Base-by-base conservation (phyloP, 2,113 vertebrate species). In the Bagarius yarrelli region DNA sequence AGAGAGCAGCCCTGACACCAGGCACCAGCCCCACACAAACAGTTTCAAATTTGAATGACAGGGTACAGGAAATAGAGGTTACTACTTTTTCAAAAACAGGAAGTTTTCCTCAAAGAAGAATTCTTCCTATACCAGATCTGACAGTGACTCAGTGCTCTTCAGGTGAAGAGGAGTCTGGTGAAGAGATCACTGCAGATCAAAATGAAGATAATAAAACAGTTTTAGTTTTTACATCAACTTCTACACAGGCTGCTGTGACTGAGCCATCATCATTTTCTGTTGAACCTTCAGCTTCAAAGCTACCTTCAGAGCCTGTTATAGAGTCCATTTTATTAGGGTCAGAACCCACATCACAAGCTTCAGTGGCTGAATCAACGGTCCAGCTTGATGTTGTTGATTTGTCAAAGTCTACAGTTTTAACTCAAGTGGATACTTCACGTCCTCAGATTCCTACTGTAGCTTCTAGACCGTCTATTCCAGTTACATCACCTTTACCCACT, bases 81-180 rank as follows among this genome's bases (percentile, higher is more conserved):
- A 36, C 63, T 1, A 72, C 75, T 60, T 50, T 23, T 81, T 50
- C 50, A 32, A 78, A 84, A 70, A 32, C 82, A 9, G 86, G 89
- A 81, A 90, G 89, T 32, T 85, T 91, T 82, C 90, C 91, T 56
- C 89, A 88, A 56, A 93, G 91, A 89, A 94, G 91, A 75, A 87
- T 94, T 79, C 93, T 95, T 27, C 94, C 97, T 70, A 98, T 99
- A 85, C 98, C 98, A 84, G 97, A 99, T 91, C 93, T 99, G 87
- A 98, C 91, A 91, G 98, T 99, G 88, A 99, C 97, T 6, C 97
- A 98, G 75, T 98, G 98, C 85, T 99, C 98, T 86, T 97, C 98
- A 53, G 87, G 94, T 89, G 97, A 98, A 89, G 82, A 94, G 72
- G 96, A 96, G 87, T 94, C 94, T 77, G 96, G 98, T 87, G 96